Base-by-base conservation (phyloP, 2,888 invertebrate genomes). In the Lasioglossum morio region DNA sequence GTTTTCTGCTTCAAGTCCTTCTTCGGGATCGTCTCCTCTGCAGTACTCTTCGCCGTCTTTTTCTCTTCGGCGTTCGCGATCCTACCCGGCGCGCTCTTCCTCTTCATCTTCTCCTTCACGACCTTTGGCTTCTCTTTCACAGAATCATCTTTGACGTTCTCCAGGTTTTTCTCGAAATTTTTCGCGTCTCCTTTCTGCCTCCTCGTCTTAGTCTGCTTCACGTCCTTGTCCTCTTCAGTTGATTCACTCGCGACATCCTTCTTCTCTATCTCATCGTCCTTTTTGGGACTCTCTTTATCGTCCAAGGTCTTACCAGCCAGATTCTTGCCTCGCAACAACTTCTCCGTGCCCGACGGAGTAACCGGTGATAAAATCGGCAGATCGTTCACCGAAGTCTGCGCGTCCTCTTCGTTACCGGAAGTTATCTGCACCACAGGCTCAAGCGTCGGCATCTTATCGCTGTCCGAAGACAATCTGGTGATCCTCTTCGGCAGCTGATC, bases 371-470 rank as follows among this genome's bases (percentile, higher is more conserved):
- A 77, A 48, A 93, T 89, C 0, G 93, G 92, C 10, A 92, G 84
- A 69, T 94, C 93, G 43, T 82, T 91, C 27, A 73, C 34, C 1
- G 83, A 76, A 23, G 91, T 91, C 30, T 91, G 91, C 1, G 43
- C 43, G 30, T 80, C 83, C 19, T 92, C 91, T 4, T 91, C 88
- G 14, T 43, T 27, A 2, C 4, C 79, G 0, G 85, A 73, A 0
- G 84, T 76, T 0, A 82, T 60, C 43, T 88, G 90, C 5, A 89
- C 85, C 0, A 79, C 92, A 0, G 90, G 90, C 53, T 94, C 93
- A 46, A 92, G 72, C 0, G 97, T 97, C 83, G 97, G 96, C 91
- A 97, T 96, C 87, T 96, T 96, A 79, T 95, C 96, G 90, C 91
- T 94, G 94, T 95, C 96, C 92, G 90, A 91, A 0, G 92, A 90